These are phyloP conservation scores for Melanotaenia pygmaea DNA, from an alignment of 2,797 vertebrate genomes.

Conservation along the genomic window DNA sequence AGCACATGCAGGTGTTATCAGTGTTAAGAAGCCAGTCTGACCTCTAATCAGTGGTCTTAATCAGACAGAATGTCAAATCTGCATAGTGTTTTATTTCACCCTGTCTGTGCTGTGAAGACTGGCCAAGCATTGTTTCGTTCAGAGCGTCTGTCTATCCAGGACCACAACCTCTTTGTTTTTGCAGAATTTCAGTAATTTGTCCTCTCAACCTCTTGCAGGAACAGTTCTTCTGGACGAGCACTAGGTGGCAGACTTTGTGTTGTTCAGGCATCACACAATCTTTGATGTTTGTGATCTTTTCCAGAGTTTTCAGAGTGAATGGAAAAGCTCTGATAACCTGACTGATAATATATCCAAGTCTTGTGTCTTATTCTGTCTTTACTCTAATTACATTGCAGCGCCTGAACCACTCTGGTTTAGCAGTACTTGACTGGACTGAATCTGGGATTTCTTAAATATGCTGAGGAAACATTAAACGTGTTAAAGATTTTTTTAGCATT, in stretches of 20 bases:
- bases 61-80: no score
- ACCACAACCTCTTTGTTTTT: not conserved
- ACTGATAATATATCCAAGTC: conserved; percentile 39
- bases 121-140: not conserved
- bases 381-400: conserved; percentile 5
- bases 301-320: conserved; percentile 51
- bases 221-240: conserved; percentile 5
- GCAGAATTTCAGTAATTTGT: not conserved
- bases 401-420: conserved; percentile 12
- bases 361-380: conserved; percentile 21
- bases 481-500: no score
- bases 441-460: not conserved
- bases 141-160: not conserved
- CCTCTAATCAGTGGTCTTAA: no score
- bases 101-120: no score
- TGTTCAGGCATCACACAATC: conserved; percentile 15
- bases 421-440: conserved; percentile 15
- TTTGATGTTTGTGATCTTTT: conserved; percentile 48
- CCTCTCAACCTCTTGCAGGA: not conserved
- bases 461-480: not conserved
- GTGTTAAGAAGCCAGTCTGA: no score
- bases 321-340: conserved; percentile 49
- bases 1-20: no score
- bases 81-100: no score
- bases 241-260: conserved; percentile 63